Evolutionary conservation across 2,797 vertebrate species (phyloP).

Genomic region (Sebastes itinus): DNA sequence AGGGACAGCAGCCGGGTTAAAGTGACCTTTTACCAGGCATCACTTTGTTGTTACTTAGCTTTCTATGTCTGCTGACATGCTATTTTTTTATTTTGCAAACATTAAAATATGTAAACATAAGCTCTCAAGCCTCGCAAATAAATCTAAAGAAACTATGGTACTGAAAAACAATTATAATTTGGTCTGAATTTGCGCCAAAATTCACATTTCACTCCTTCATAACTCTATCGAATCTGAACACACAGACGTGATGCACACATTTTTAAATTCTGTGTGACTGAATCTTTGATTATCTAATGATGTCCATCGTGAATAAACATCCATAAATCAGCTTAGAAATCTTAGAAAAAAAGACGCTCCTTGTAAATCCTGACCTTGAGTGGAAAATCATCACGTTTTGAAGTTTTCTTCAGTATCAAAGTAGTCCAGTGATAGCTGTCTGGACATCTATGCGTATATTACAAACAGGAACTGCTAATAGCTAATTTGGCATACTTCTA

Average conservation of each 20-base stretch:
- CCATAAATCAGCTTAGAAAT: background rate
- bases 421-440: background rate
- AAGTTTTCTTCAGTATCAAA: background rate
- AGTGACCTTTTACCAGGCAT: slow-evolving; percentile 49
- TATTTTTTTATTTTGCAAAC: background rate
- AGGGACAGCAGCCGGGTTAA: slow-evolving; percentile 8
- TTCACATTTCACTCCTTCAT: background rate
- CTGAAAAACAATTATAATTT: background rate
- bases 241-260: background rate
- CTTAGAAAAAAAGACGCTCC: background rate
- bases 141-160: background rate
- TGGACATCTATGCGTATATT: rapidly evolving
- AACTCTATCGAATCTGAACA: background rate
- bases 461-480: background rate
- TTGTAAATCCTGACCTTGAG: background rate
- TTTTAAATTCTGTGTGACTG: background rate
- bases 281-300: background rate
- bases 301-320: background rate
- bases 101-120: background rate
- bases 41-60: background rate
- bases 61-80: background rate
- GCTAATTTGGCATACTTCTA: rapidly evolving
- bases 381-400: background rate
- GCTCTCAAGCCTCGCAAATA: background rate
- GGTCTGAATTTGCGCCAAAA: rapidly evolving